These are phyloP conservation scores for Harmothoe impar DNA, from an alignment of 2,888 invertebrate genomes.

Conservation along the genomic window DNA sequence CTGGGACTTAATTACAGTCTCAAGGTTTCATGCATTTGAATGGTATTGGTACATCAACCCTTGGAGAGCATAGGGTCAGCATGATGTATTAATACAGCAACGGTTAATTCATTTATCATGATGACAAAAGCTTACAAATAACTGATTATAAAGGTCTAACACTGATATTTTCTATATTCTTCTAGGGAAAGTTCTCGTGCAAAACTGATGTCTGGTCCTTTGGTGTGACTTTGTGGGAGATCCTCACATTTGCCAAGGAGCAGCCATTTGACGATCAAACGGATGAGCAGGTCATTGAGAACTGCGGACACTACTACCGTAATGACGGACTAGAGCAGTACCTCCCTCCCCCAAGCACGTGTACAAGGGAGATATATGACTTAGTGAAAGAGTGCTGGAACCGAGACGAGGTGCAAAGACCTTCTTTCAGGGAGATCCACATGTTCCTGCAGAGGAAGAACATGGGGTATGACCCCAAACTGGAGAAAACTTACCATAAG, in stretches of 20 bases:
- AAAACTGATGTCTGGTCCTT: conserved; percentile 96
- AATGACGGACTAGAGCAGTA: conserved; percentile 85
- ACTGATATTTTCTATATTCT: neutral
- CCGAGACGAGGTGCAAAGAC: conserved; percentile 90
- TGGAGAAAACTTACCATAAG: conserved; percentile 74
- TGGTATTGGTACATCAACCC: too few species aligned
- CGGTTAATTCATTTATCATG: too few species aligned
- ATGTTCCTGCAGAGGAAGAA: conserved; percentile 88
- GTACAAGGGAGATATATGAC: conserved; percentile 94
- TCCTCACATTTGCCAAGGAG: conserved; percentile 90
- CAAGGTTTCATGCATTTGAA: too few species aligned
- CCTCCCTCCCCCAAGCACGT: conserved; percentile 89
- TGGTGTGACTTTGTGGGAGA: conserved; percentile 94
- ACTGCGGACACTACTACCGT: conserved; percentile 90
- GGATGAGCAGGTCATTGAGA: conserved; percentile 92
- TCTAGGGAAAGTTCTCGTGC: conserved; percentile 92
- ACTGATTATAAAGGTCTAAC: too few species aligned
- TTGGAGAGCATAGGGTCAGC: too few species aligned
- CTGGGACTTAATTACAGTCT: too few species aligned
- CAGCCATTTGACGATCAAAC: conserved; percentile 90
- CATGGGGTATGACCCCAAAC: conserved; percentile 83
- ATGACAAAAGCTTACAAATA: too few species aligned
- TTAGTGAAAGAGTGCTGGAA: conserved; percentile 97
- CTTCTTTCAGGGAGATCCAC: conserved; percentile 93
- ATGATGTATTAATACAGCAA: too few species aligned